Percentiles rank a stretch among this genome's conserved stretches.
phyloP scores from a whole-genome alignment of 1,140 invertebrate genomes.

The Aphidius gifuensis region DNA sequence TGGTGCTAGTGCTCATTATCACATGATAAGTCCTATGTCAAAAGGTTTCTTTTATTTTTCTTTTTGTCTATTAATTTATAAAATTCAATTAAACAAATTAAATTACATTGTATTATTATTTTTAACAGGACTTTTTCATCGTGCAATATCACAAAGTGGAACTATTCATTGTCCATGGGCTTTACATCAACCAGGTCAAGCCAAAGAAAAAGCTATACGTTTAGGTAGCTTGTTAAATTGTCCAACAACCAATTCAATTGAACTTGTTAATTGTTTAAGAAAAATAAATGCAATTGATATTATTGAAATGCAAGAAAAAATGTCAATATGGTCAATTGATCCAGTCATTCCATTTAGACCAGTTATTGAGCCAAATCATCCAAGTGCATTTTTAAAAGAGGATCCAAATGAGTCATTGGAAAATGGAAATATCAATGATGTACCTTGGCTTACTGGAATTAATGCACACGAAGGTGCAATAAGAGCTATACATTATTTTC shows the following conservation, averaged over 20 bases:
- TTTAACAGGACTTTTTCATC: constrained; percentile 65
- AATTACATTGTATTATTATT: neutral
- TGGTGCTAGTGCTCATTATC: constrained; percentile 64
- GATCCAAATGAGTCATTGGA: constrained; percentile 54
- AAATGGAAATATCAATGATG: constrained; percentile 51
- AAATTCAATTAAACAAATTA: neutral
- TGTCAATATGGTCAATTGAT: constrained; percentile 60
- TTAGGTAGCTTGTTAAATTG: constrained; percentile 64
- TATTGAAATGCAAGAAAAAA: constrained; percentile 60
- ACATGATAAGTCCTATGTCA: constrained; percentile 67
- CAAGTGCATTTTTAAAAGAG: constrained; percentile 63
- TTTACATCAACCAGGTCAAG: constrained; percentile 61
- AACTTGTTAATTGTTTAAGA: constrained; percentile 61
- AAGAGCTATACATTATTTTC: neutral
- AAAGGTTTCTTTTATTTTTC: constrained; percentile 51
- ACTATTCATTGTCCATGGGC: constrained; percentile 76
- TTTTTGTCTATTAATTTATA: neutral
- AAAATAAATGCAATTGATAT: constrained; percentile 59
- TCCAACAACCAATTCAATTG: constrained; percentile 49
- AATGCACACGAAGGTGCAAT: constrained; percentile 67
- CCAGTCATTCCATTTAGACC: constrained; percentile 73
- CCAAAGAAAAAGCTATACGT: constrained; percentile 60
- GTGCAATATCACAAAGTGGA: constrained; percentile 75
- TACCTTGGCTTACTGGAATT: constrained; percentile 67
- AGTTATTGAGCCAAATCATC: constrained; percentile 62